Base-by-base conservation (phyloP, 2,888 invertebrate genomes). In the Blastobasis lacticolella region DNA sequence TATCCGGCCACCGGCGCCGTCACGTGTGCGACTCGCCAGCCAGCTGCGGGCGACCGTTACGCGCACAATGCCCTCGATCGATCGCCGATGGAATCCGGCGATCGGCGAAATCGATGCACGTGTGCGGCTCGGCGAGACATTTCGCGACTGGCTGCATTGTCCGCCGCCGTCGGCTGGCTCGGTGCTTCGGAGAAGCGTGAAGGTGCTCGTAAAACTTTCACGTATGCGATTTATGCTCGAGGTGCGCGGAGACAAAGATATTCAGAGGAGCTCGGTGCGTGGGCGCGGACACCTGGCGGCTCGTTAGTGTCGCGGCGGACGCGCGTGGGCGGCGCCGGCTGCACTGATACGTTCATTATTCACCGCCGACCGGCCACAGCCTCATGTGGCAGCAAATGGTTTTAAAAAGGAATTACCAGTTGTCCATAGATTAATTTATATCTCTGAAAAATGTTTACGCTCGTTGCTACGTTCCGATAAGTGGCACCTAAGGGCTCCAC, bases 21-120 rank as follows among this genome's bases (percentile, higher is more conserved):
- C 85, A 84, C 86, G 84, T 85, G 86, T 37, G 46, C 45, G 41
- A 9, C 23, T 23, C 23, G 41, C 41, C 41, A 40, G 45, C 45
- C 88, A 87, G 87, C 87, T 87, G 87, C 82, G 84, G 76, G 78
- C 81, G 78, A 87, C 88, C 87, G 87, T 88, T 87, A 87, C 81
- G 78, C 83, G 86, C 85, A 86, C 87, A 85, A 86, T 87, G 86
- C 81, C 87, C 87, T 84, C 85, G 81, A 86, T 87, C 86, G 85
- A 69, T 76, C 73, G 77, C 65, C 76, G 80, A 82, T 77, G 81
- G 81, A 80, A 83, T 83, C 78, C 75, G 68, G 71, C 73, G 75
- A 85, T 84, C 78, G 78, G 85, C 78, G 76, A 85, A 85, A 86
- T 83, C 78, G 72, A 69, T 82, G 80, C 84, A 80, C 80, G 75